phyloP scores from a whole-genome alignment of 2,797 vertebrate genomes.

The Tiaroga cobitis region DNA sequence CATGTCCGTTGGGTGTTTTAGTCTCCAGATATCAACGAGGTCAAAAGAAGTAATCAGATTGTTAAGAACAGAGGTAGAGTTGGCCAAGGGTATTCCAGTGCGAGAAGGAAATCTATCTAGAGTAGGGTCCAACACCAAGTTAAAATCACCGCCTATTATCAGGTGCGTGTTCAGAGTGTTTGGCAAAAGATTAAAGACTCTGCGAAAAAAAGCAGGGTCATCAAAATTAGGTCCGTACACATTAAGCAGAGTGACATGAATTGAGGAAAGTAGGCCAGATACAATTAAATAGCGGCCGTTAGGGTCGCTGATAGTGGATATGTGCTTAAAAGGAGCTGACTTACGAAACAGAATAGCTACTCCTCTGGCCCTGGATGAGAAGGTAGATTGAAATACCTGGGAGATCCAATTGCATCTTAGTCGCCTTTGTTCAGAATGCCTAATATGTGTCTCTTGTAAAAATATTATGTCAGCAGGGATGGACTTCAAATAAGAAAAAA shows the following conservation, averaged over 20 bases:
- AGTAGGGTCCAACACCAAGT: not conserved
- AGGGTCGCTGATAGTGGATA: not conserved
- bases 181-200: not conserved
- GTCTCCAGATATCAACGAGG: not conserved
- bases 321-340: not conserved
- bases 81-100: not conserved
- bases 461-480: slow-evolving; percentile 17
- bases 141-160: not conserved
- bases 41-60: not conserved
- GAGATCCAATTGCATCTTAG: slow-evolving; percentile 6
- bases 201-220: not conserved
- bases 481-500: not conserved
- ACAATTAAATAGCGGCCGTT: not conserved
- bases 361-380: slow-evolving; percentile 28
- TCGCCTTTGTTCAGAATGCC: slow-evolving; percentile 5
- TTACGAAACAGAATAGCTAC: slow-evolving; percentile 37
- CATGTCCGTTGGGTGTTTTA: not conserved
- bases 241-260: not conserved
- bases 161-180: not conserved
- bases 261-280: not conserved
- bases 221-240: slow-evolving; percentile 1
- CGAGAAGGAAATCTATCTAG: not conserved
- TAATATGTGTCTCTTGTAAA: slow-evolving; percentile 43
- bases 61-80: not conserved
- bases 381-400: slow-evolving; percentile 38